These are phyloP conservation scores for Fragum sueziense DNA, from an alignment of 2,888 invertebrate genomes.

Conservation along the genomic window DNA sequence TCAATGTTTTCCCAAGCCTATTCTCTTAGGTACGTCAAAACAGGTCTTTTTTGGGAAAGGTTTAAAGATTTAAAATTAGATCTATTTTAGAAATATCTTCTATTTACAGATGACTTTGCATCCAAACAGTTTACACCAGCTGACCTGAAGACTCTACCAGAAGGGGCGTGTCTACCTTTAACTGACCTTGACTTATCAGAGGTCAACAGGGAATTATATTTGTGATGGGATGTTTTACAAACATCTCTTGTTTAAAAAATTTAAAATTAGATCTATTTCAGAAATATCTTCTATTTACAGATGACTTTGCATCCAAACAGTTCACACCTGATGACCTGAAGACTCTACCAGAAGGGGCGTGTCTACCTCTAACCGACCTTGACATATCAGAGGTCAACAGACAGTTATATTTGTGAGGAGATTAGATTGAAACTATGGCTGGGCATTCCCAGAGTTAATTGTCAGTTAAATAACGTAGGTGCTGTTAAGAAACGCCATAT, in stretches of 20 bases:
- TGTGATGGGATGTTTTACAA: no score
- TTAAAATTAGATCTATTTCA: background rate
- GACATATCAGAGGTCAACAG: slow-evolving; percentile 76
- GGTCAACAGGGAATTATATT: slow-evolving; percentile 72
- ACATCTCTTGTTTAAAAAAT: no score
- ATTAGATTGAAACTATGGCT: background rate
- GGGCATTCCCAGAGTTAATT: no score
- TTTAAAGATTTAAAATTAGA: no score
- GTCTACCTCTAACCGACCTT: slow-evolving; percentile 80
- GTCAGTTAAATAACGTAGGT: no score
- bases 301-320: slow-evolving; percentile 61
- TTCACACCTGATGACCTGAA: slow-evolving; percentile 59
- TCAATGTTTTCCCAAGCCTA: no score
- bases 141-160: slow-evolving; percentile 25
- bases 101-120: slow-evolving; percentile 71
- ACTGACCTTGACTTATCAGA: slow-evolving; percentile 78
- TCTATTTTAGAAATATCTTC: no score
- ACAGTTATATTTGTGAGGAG: slow-evolving; percentile 65
- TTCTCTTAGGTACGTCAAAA: no score
- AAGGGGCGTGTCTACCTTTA: slow-evolving; percentile 76
- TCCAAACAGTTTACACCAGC: slow-evolving; percentile 60
- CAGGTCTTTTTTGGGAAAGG: no score
- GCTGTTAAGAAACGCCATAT: no score
- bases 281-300: slow-evolving; percentile 59
- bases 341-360: slow-evolving; percentile 62